Evolutionary conservation across 2,888 invertebrate species (phyloP), one percentile per base, ranked within the genome.

Genomic region (Chrysina gloriosa): DNA sequence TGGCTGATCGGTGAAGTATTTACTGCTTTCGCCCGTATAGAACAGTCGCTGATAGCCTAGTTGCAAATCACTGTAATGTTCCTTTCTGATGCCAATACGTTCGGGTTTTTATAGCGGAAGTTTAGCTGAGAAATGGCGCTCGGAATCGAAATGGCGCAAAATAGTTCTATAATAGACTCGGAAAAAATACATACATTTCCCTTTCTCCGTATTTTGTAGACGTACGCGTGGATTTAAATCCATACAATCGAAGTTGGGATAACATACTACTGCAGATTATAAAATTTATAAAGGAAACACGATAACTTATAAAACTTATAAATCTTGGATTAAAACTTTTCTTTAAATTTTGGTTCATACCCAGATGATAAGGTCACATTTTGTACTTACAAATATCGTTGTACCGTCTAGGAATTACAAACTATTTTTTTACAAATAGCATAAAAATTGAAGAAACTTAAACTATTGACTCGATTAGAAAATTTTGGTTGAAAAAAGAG

Each of bases 1-100:
- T 80, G 80, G 80, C 78, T 81, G 81, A 82, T 81, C 80, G 80
- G 77, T 82, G 82, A 81, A 80, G 81, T 81, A 83, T 83, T 82
- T 82, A 82, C 79, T 78, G 79, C 79, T 76, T 71, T 74, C 77
- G 78, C 77, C 77, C 77, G 78, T 78, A 78, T 78, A 77, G 77
- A 78, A 74, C 76, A 75, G 75, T 75, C 70, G 69, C 71, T 69
- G 71, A 72, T 72, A 71, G 70, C 70, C 71, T 75, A 77, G 79
- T 79, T 80, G 79, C 80, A 80, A 80, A 81, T 80, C 80, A 79
- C 79, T 71, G 76, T 78, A 78, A 78, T 78, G 78, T 77, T 77
- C 78, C 75, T 77, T 77, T 72, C 75, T 71, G 71, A 71, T 70
- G 72, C 71, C 71, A 69, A 67, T 67, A 67, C 67, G 67, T 67